Evolutionary conservation across 2,797 vertebrate genomes (phyloP), one percentile per base, ranked within the genome.

Genomic region (Siniperca scherzeri): DNA sequence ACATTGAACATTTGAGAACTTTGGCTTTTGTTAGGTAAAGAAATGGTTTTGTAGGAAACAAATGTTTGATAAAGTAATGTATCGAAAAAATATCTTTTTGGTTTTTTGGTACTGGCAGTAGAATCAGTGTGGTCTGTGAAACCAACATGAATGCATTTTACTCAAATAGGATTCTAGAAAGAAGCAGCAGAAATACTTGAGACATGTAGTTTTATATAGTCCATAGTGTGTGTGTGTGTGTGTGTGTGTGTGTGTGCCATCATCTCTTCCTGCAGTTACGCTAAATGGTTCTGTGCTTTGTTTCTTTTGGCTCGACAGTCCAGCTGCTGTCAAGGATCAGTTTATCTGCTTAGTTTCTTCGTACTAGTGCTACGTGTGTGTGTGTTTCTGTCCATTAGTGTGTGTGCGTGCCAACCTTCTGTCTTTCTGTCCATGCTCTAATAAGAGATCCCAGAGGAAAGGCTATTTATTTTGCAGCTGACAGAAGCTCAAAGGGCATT

Each of bases 401-500:
- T 25, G 69, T 53, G n/a, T 33, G 64, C 5, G 2, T 62, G 57
- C 57, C 42, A 70, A 40, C 62, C 52, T 9, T 57, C 57, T 33
- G 21, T 30, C 33, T 50, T 14, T 77, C 74, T 30, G 4, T 38
- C 3, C 25, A 1, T 56, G 55, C 60, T 55, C 25, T 46, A 33
- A 77, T 69, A 36, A 64, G 46, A 73, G 30, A 59, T 59, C 67
- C 48, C 59, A 69, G 14, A 70, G 65, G 52, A 77, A 40, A 68
- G 21, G 65, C 17, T 3, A 3, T 74, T 50, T 30, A 30, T 46
- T 36, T 59, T 19, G 46, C 64, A 65, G 73, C 61, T 80, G 72
- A 70, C 59, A 65, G 68, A 60, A n/a, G 48, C 68, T 80, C 68
- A 62, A 7, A 61, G n/a, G 14, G 13, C n/a, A 61, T 78, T 76